Conservation (phyloP, 2,888 invertebrate genomes). For the Drosophila fungiperda region DNA sequence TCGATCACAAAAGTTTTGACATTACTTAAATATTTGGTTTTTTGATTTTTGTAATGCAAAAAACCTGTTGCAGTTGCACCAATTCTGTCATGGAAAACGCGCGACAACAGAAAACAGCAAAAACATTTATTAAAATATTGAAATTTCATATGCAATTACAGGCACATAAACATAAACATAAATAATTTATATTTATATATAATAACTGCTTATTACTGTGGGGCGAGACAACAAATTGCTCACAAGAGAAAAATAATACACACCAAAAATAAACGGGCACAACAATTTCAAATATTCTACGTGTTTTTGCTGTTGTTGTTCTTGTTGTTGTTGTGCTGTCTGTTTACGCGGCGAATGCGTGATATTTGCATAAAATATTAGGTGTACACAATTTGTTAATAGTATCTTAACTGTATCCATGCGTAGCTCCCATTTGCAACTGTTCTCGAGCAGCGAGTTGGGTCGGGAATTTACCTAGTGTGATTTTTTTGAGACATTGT, state of each 20-base stretch:
- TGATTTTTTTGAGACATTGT: slow-evolving; percentile 59
- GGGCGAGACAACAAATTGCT: slow-evolving; percentile 45
- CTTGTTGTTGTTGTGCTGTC: not conserved
- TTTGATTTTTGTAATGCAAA: slow-evolving; percentile 41
- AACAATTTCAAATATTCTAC: slow-evolving; percentile 16
- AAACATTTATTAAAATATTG: slow-evolving; percentile 73
- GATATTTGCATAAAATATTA: slow-evolving; percentile 43
- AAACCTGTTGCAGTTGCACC: slow-evolving; percentile 75
- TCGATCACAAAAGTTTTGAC: not conserved
- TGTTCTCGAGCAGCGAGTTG: slow-evolving; percentile 36
- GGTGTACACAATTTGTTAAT: slow-evolving; percentile 5
- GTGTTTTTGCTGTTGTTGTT: slow-evolving; percentile 1
- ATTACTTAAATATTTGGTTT: slow-evolving; percentile 11
- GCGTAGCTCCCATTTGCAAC: slow-evolving; percentile 52
- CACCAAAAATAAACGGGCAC: slow-evolving; percentile 29
- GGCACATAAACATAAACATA: slow-evolving; percentile 56
- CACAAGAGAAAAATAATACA: slow-evolving; percentile 7
- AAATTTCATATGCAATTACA: slow-evolving; percentile 72
- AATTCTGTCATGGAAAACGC: slow-evolving; percentile 71
- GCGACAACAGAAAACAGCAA: slow-evolving; percentile 53
- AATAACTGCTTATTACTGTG: slow-evolving; percentile 52
- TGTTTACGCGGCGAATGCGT: slow-evolving; percentile 64
- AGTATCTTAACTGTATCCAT: slow-evolving; percentile 33
- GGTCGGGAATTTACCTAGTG: slow-evolving; percentile 9
- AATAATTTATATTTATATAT: slow-evolving; percentile 21